Evolutionary conservation across 2,113 vertebrate genomes (phyloP), one percentile per base, ranked within the genome.

Genomic region (Alligator mississippiensis): DNA sequence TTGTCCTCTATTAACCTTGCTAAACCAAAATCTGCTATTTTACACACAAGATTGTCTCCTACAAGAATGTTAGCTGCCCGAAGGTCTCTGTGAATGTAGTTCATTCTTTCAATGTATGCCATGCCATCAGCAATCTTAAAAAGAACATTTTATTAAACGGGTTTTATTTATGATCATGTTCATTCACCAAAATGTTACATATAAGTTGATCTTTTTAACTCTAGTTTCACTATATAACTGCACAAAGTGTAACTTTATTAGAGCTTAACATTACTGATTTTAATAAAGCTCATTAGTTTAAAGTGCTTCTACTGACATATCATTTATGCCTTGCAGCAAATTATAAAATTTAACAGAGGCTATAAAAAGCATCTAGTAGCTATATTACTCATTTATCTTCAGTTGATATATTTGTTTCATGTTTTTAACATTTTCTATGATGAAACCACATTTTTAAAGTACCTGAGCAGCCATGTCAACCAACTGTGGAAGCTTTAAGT

Each of bases 21-120:
- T 97, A 99, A 98, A 72, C 99, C 99, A 70, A 99, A 99, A 96
- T 99, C 99, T 63, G 99, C 99, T 96, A 99, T 99, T 98, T 99
- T 99, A 96, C 99, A 99, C 86, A 98, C 99, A 94, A 99, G 98
- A 97, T 99, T 99, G 96, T 99, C 99, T 75, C 98, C 99, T 68
- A 99, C 99, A 60, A 99, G 98, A 88, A 99, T 99, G 97, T 99
- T 99, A 93, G 99, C 99, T 68, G 99, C 99, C 12, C 99, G 98
- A 95, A 99, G 98, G 95, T 99, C 99, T 96, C 99, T 98, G 96
- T 99, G 99, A 97, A 99, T 99, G 98, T 99, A 99, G 97, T 99
- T 99, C 99, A 99, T 99, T 98, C 99, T 98, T 98, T 99, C 99
- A 96, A 99, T 99, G 97, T 99, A 99, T 18, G 99, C 99, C 99